Base-by-base conservation (phyloP, 2,797 vertebrate genomes). In the Schizopygopsis pylzovi region DNA sequence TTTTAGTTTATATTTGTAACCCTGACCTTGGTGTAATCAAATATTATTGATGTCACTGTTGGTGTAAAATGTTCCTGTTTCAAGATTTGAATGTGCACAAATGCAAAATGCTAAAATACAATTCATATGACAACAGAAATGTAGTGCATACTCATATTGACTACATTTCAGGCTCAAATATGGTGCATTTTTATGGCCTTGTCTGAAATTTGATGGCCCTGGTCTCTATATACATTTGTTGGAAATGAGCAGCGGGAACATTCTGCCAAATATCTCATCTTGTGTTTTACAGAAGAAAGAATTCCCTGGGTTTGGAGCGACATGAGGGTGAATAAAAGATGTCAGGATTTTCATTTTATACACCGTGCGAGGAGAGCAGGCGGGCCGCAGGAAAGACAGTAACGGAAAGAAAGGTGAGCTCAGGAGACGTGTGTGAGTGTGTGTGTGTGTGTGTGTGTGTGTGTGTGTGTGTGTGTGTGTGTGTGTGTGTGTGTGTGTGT, bases 401-500 rank as follows among this genome's bases (percentile, higher is more conserved):
- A 77, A 25, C 8, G 16, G 72, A 68, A 73, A 56, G 37, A 49
- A 72, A 65, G 41, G 52, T 28, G 43, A 61, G n/a, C 45, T 59
- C 37, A 4, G 41, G 56, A 61, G 56, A 56, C 6, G 77, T 83
- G 56, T 72, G 75, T 39, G 73, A 49, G 72, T 80, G 43, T 82
- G 76, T 80, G 47, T 20, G 54, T 79, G 45, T 12, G 49, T 72
- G 79, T 63, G 78, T 81, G 49, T 59, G 70, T 71, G 75, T 84
- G 56, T 72, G 80, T 72, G 79, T 63, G 78, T 81, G 49, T 59
- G n/a, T n/a, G n/a, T n/a, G n/a, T n/a, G n/a, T n/a, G n/a, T n/a
- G n/a, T n/a, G n/a, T n/a, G n/a, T n/a, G n/a, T n/a, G n/a, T n/a
- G n/a, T n/a, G n/a, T n/a, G n/a, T n/a, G n/a, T n/a, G n/a, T n/a